Conservation (phyloP, 2,797 vertebrate species). For the Trichosurus vulpecula region DNA sequence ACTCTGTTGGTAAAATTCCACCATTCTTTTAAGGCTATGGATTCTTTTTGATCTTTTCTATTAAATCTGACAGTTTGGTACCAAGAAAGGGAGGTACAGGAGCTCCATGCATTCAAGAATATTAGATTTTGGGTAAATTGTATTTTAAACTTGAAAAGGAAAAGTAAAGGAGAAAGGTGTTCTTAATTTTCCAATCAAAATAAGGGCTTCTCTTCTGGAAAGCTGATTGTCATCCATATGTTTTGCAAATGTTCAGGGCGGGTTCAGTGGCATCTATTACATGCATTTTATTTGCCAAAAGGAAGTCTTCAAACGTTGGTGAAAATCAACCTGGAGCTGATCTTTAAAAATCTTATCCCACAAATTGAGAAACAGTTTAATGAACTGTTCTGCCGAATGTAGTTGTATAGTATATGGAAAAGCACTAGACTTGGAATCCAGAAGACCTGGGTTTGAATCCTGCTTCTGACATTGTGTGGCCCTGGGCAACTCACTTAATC, state of each 20-base stretch:
- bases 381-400: background rate
- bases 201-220: conserved; percentile 33
- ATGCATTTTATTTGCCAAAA: background rate
- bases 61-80: conserved; percentile 51
- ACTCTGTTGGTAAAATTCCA: conserved; percentile 82
- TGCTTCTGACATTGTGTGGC: background rate
- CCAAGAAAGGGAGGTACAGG: conserved; percentile 30
- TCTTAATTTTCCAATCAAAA: conserved; percentile 33
- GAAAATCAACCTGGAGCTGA: conserved; percentile 24
- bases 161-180: background rate
- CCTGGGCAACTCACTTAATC: background rate
- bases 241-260: conserved; percentile 25
- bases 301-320: conserved; percentile 6
- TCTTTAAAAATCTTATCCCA: conserved; percentile 26
- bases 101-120: conserved; percentile 28
- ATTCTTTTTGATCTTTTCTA: conserved; percentile 69
- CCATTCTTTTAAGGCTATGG: conserved; percentile 58
- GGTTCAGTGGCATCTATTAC: background rate
- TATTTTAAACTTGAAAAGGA: background rate
- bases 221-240: background rate
- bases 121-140: background rate
- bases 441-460: background rate
- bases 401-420: background rate
- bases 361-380: background rate
- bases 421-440: background rate